These are phyloP conservation scores for Tetragonisca angustula DNA, from an alignment of 2,888 invertebrate species.

Conservation along the genomic window DNA sequence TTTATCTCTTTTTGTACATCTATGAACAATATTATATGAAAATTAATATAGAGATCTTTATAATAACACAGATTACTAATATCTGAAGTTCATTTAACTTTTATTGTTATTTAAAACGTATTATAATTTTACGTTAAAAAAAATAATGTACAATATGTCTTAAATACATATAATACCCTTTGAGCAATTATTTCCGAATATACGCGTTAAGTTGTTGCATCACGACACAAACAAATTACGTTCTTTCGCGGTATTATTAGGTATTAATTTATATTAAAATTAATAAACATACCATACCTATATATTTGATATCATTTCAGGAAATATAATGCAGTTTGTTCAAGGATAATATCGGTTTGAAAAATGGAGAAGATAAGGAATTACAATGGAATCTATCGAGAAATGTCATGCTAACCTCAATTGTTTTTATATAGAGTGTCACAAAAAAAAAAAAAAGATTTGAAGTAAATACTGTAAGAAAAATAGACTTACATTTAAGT, in stretches of 20 bases:
- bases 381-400: not conserved
- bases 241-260: not conserved
- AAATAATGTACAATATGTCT: not conserved
- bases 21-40: not conserved
- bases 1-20: too few species aligned
- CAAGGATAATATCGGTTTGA: slow-evolving; percentile 23
- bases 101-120: not conserved
- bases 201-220: not conserved
- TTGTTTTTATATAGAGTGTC: not conserved
- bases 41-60: slow-evolving; percentile 10
- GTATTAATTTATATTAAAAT: not conserved
- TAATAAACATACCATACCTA: slow-evolving; percentile 7
- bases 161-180: not conserved
- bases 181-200: slow-evolving; percentile 11
- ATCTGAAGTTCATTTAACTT: slow-evolving; percentile 14
- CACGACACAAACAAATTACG: not conserved
- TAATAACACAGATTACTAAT: slow-evolving; percentile 2
- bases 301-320: not conserved
- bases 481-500: slow-evolving; percentile 87
- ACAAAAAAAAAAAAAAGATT: not conserved
- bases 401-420: slow-evolving; percentile 29
- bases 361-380: slow-evolving; percentile 16
- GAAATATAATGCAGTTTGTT: not conserved
- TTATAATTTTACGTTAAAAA: not conserved
- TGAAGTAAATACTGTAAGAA: slow-evolving; percentile 11